Evolutionary conservation across 2,888 invertebrate genomes (phyloP).

Genomic region (Caenorhabditis sinica): DNA sequence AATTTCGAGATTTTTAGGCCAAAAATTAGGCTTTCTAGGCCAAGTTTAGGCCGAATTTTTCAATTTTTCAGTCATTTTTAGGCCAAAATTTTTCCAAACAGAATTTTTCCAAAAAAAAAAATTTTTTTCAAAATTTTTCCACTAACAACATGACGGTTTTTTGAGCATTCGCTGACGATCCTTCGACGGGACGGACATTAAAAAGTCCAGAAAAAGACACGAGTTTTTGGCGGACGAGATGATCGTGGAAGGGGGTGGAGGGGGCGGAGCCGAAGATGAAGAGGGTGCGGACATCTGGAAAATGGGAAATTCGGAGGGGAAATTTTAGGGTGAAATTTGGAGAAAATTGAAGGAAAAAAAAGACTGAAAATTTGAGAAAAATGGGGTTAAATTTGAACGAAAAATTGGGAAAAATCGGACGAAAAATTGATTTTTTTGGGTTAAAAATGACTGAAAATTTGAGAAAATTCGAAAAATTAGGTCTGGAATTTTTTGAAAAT

Average conservation of each 20-base stretch:
- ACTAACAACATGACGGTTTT: conserved; percentile 70
- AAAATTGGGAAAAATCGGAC: no score
- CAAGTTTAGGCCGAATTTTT: no score
- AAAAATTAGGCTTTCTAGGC: no score
- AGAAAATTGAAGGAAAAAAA: neutral
- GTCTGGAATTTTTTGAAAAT: conserved; percentile 5
- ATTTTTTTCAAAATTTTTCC: neutral
- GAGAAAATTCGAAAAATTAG: neutral
- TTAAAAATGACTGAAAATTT: neutral
- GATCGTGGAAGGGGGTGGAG: neutral
- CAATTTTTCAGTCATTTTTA: no score
- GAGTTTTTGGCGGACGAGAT: conserved; percentile 3
- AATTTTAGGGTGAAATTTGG: neutral
- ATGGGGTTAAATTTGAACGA: no score
- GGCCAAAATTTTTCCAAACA: no score
- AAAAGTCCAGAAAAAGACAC: conserved; percentile 76
- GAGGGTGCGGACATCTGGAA: conserved; percentile 1
- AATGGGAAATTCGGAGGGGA: neutral
- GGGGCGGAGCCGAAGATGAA: neutral
- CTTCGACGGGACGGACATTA: conserved; percentile 66
- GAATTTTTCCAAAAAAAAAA: neutral
- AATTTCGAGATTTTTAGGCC: no score
- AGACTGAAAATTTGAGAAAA: neutral
- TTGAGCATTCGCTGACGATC: conserved; percentile 67
- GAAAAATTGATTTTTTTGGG: no score